These are phyloP conservation scores for Nudaria mundana DNA, from an alignment of 2,888 invertebrate species.

Conservation along the genomic window DNA sequence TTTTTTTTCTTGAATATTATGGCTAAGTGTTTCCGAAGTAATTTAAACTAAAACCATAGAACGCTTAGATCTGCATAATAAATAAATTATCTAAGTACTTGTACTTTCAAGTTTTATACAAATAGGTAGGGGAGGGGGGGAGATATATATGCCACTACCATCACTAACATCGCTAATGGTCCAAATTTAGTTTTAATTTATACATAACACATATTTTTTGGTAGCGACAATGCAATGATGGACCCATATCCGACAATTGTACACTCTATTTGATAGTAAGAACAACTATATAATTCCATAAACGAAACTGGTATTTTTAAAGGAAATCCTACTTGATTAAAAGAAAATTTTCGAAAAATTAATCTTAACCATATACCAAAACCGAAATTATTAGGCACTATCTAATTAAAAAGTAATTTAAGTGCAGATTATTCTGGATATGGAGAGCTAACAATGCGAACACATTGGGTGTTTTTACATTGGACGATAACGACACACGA, in stretches of 20 bases:
- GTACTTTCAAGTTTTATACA: constrained; percentile 58
- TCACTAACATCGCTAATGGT: constrained; percentile 64
- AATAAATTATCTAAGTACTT: constrained; percentile 47
- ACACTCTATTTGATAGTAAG: constrained; percentile 42
- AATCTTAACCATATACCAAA: constrained; percentile 55
- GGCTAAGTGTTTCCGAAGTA: too few species aligned
- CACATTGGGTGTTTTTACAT: too few species aligned
- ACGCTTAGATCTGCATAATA: constrained; percentile 44
- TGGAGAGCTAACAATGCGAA: constrained; percentile 16
- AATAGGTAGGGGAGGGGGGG: constrained; percentile 42
- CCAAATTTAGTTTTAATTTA: constrained; percentile 57
- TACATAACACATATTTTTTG: constrained; percentile 31
- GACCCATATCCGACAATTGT: constrained; percentile 31
- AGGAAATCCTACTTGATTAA: constrained; percentile 30
- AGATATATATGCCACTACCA: constrained; percentile 44
- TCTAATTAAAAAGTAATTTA: constrained; percentile 10
- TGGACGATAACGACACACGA: too few species aligned
- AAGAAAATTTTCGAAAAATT: constrained; percentile 24
- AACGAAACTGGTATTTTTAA: constrained; percentile 33
- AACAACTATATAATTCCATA: constrained; percentile 46
- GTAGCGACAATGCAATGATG: constrained; percentile 24
- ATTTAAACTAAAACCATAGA: too few species aligned
- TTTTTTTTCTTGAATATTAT: background rate
- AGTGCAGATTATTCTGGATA: constrained; percentile 5
- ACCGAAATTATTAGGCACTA: constrained; percentile 45